Evolutionary conservation across 2,113 vertebrate species (phyloP), one percentile per base, ranked within the genome.

Genomic region (Phrynosoma blainvillii): DNA sequence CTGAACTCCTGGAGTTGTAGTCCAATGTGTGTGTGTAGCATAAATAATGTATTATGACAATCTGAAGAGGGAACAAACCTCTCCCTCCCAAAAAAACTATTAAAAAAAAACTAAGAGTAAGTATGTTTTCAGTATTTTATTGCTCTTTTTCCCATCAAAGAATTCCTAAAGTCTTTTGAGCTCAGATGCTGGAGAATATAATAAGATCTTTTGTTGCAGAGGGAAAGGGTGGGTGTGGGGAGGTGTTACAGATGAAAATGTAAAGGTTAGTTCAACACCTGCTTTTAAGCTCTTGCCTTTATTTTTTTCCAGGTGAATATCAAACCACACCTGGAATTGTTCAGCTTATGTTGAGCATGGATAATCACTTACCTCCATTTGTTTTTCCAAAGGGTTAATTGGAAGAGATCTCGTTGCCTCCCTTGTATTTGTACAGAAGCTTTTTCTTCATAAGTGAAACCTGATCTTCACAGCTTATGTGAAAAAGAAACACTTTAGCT

Each of bases 401-500:
- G 40, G 62, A n/a, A 86, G 7, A 40, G 14, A 47, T 52, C 12
- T 77, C 42, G 27, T n/a, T 32, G 86, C 65, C 91, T 36, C 86
- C 65, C 90, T 80, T 5, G 5, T 88, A 68, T 1, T 25, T 80
- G 81, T 89, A 62, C 88, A 77, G 78, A 82, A 89, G 75, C 88
- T 75, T 88, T 54, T n/a, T n/a, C 88, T 86, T 91, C 79, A 93
- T 95, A 94, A 82, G 88, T 94, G 95, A 86, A 96, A 95, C 92
- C 93, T 94, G 92, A 96, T 94, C 93, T 95, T 95, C 90, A 83
- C 91, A 90, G 94, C 91, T 88, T 88, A 95, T 94, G 90, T 85
- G 90, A 89, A 95, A 94, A 90, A 94, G 96, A 97, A 97, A 96
- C 97, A 95, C 93, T 96, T 97, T 94, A 94, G 94, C 93, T 96